These are phyloP conservation scores for Gari tellinella DNA, from an alignment of 2,888 invertebrate species.

Conservation along the genomic window DNA sequence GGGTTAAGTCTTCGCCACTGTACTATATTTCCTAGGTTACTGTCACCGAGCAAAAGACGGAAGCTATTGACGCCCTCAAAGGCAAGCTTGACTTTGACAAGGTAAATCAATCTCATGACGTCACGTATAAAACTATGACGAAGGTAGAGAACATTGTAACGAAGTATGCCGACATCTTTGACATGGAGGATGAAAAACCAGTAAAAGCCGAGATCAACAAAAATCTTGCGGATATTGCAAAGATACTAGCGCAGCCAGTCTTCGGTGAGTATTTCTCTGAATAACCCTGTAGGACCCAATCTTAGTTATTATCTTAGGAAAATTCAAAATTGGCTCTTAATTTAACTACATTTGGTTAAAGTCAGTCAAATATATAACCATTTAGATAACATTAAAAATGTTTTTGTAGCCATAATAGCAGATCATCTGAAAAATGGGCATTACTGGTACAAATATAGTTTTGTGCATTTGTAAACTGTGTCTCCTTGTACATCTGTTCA, in stretches of 20 bases:
- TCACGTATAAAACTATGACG: constrained; percentile 40
- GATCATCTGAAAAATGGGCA: too few relatives aligned
- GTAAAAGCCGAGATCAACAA: constrained; percentile 32
- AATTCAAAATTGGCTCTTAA: too few relatives aligned
- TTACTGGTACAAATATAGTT: too few relatives aligned
- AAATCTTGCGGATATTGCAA: constrained; percentile 40
- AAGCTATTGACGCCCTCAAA: constrained; percentile 55
- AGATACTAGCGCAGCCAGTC: constrained; percentile 24
- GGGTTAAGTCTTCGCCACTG: too few relatives aligned
- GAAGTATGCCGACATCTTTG: constrained; percentile 31
- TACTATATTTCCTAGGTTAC: constrained; percentile 33
- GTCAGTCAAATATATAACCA: too few relatives aligned
- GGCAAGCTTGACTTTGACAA: constrained; percentile 59
- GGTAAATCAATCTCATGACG: constrained; percentile 21
- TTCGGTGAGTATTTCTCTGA: constrained; percentile 47
- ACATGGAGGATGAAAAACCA: constrained; percentile 38
- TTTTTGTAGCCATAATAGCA: too few relatives aligned
- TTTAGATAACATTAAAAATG: too few relatives aligned
- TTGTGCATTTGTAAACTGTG: too few relatives aligned
- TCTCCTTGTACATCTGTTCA: too few relatives aligned
- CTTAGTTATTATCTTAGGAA: too few relatives aligned
- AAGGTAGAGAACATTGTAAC: constrained; percentile 50
- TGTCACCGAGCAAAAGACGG: constrained; percentile 54
- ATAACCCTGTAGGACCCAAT: too few relatives aligned
- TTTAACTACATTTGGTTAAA: too few relatives aligned